Percentiles rank a stretch among this genome's conserved stretches.
Evolutionary conservation across 1,140 invertebrate genomes (phyloP).

Genomic region (Diabrotica undecimpunctata): DNA sequence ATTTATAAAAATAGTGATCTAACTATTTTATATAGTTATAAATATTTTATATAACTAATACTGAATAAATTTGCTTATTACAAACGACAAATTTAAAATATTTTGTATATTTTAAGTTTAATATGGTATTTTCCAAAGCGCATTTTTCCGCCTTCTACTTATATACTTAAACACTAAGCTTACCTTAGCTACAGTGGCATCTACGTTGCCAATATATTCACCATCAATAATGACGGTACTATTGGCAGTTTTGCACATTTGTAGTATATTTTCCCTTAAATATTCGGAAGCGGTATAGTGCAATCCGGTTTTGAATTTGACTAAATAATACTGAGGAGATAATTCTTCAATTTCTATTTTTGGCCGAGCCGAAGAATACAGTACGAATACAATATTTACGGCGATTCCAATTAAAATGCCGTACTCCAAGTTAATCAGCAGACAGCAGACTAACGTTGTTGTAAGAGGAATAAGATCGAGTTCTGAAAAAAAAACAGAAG

Average conservation of each 20-base stretch:
- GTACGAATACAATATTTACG: slow-evolving; percentile 61
- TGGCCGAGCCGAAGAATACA: slow-evolving; percentile 66
- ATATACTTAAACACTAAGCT: slow-evolving; percentile 6
- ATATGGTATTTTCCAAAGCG: too few relatives aligned
- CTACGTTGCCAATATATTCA: slow-evolving; percentile 58
- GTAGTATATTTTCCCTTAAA: slow-evolving; percentile 54
- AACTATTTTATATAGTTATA: too few relatives aligned
- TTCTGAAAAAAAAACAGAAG: slow-evolving; percentile 50
- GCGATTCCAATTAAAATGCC: slow-evolving; percentile 69
- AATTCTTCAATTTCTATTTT: slow-evolving; percentile 46
- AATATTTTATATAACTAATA: too few relatives aligned
- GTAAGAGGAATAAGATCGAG: slow-evolving; percentile 61
- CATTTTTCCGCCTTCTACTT: too few relatives aligned
- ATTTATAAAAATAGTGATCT: too few relatives aligned
- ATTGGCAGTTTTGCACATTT: slow-evolving; percentile 27
- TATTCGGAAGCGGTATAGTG: slow-evolving; percentile 66
- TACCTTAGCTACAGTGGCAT: slow-evolving; percentile 50
- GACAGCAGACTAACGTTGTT: slow-evolving; percentile 60
- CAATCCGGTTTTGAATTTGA: slow-evolving; percentile 59
- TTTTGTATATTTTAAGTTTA: too few relatives aligned
- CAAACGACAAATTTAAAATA: too few relatives aligned
- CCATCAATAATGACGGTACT: slow-evolving; percentile 60
- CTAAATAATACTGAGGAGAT: slow-evolving; percentile 46
- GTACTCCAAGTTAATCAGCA: slow-evolving; percentile 65
- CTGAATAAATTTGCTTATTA: too few relatives aligned